Evolutionary conservation across 2,113 vertebrate genomes (phyloP).

Genomic region (Centropus bengalensis): DNA sequence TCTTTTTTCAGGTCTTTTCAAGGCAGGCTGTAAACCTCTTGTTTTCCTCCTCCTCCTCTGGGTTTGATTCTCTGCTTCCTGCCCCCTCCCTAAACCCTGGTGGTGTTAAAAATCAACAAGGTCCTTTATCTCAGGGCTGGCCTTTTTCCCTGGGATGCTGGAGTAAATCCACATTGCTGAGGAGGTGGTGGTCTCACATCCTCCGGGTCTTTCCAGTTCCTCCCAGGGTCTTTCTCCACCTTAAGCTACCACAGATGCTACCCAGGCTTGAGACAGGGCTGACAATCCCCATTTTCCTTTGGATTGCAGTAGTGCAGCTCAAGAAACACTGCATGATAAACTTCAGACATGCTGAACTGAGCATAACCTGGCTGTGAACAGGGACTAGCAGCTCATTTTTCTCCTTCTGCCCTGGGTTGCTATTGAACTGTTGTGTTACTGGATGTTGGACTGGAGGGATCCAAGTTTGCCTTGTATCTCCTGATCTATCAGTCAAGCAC

Average conservation of each 20-base stretch:
- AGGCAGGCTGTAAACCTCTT: slow-evolving; percentile 48
- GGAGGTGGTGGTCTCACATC: not conserved
- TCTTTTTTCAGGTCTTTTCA: slow-evolving; percentile 39
- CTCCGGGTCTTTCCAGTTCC: not conserved
- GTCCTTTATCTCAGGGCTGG: not conserved
- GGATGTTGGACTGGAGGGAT: not conserved
- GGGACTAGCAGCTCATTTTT: not conserved
- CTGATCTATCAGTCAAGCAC: not conserved
- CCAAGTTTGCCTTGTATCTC: not conserved
- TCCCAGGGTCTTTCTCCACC: not conserved
- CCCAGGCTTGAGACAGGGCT: not conserved
- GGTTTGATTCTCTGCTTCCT: not conserved
- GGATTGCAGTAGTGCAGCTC: not conserved
- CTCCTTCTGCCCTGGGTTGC: not conserved
- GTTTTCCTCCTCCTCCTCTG: not conserved
- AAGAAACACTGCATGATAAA: not conserved
- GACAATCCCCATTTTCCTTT: not conserved
- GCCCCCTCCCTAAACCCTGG: not conserved
- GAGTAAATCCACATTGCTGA: not conserved
- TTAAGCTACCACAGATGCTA: not conserved
- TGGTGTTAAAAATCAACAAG: slow-evolving; percentile 30
- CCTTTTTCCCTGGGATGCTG: not conserved
- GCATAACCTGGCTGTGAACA: not conserved
- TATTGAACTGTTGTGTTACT: not conserved
- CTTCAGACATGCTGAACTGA: not conserved